phyloP scores from a whole-genome alignment of 2,113 vertebrate genomes.

The Calypte anna region DNA sequence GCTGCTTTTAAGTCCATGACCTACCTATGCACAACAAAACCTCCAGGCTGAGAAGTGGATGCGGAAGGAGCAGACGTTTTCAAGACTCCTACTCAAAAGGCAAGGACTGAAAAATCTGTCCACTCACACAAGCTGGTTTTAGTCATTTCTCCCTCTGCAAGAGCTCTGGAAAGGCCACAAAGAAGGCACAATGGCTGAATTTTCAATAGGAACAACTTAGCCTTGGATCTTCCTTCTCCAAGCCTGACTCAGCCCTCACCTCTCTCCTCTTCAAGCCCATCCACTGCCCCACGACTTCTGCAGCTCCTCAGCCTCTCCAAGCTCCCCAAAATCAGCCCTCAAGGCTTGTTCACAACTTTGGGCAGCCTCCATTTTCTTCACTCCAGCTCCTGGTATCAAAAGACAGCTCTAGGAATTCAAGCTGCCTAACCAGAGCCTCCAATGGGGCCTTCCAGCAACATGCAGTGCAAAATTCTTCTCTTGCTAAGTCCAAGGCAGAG shows the following conservation, averaged over 20 bases:
- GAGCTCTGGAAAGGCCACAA: conserved; percentile 14
- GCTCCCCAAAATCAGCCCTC: background rate
- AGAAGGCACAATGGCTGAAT: background rate
- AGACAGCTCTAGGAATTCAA: background rate
- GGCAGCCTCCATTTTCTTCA: background rate
- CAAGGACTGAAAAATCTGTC: background rate
- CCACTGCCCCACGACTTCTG: background rate
- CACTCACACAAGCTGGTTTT: background rate
- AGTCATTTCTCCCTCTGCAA: conserved; percentile 6
- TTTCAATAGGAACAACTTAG: background rate
- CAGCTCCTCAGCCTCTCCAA: background rate
- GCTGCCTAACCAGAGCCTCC: background rate
- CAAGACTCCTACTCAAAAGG: conserved; percentile 39
- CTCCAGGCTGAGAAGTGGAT: background rate
- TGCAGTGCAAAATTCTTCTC: background rate
- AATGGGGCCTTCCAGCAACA: background rate
- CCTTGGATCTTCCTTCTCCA: background rate
- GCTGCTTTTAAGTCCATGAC: conserved; percentile 1
- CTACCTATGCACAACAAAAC: conserved; percentile 37
- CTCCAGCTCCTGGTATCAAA: background rate
- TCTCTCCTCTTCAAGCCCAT: background rate
- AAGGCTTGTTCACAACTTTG: background rate
- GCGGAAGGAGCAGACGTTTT: background rate
- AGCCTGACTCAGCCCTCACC: background rate
- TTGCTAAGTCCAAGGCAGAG: background rate